Base-by-base conservation (phyloP, 2,888 invertebrate species). In the Periphyllus acericola region DNA sequence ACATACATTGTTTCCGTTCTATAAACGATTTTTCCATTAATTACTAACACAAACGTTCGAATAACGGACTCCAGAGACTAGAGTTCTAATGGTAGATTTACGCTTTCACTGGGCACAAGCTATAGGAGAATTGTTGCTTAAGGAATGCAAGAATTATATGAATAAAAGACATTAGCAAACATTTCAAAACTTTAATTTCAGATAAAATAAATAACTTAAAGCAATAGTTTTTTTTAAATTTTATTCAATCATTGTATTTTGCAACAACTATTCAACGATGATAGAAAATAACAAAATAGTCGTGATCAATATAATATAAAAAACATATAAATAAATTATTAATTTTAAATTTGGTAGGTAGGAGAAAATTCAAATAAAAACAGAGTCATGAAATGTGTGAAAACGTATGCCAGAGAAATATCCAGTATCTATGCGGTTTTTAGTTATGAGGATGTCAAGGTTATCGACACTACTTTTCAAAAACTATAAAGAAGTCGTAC, bases 1-100 rank as follows among this genome's bases (percentile, higher is more conserved):
- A 75, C 60, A 75, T 76, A 72, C 80, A 81, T 87, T 87, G 72
- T 87, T 87, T 87, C 87, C 81, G 87, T 87, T 87, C 87, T 81
- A 81, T 80, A 81, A 87, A 87, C 87, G 72, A 87, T 81, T 76
- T 80, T 74, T 87, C 71, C 66, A 87, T 81, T 87, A 87, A 81
- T 87, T 72, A 80, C 40, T 36, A 81, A 80, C 76, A 84, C 72
- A 74, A 60, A 81, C 81, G 46, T 85, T 78, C 34, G n/a, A 85
- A 78, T 85, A 85, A 85, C 84, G 84, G 84, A 78, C 60, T 72
- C 32, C 46, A 17, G 72, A 60, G 17, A 60, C 32, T 32, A 17
- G 72, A 60, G 17, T 87, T 80, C 80, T 81, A 74, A n/a, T 46
- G 25, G 66, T 81, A 81, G 32, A 87, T 81, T 87, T 87, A 87